Evolutionary conservation across 2,888 invertebrate species (phyloP), one percentile per base, ranked within the genome.

Genomic region (Girardia tigrina): DNA sequence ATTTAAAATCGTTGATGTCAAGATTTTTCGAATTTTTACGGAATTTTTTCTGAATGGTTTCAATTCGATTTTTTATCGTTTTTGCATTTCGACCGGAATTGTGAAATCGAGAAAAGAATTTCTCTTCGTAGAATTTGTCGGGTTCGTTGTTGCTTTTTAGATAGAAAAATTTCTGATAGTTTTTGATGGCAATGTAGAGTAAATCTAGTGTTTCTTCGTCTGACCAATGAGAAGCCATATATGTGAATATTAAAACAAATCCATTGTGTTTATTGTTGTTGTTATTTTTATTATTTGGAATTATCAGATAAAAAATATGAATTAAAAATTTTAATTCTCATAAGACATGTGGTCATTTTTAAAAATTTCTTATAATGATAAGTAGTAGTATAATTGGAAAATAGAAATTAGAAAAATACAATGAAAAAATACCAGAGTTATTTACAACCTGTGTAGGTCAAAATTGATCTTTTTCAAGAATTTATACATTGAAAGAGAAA

Each of bases 221-320:
- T 4, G 56, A 56, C 56, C 56, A 56, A 56, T 56, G 56, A 56
- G 56, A 56, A 56, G 56, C 56, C 56, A 56, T 56, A n/a, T n/a
- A 20, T 20, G 56, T n/a, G 4, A 56, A 2, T 56, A 20, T 56
- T 56, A 20, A 56, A 56, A 56, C 56, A 56, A 56, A 56, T 12
- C 36, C 16, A 36, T 36, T 36, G 8, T 12, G 36, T 12, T 36
- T 12, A 8, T 36, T 36, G 8, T 36, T 16, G 16, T 36, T 36
- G 8, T 12, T 36, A 36, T 36, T 36, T 36, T 12, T 36, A 36
- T 36, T n/a, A n/a, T n/a, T n/a, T n/a, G n/a, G n/a, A n/a, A n/a
- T n/a, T n/a, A n/a, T n/a, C n/a, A n/a, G n/a, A n/a, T n/a, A n/a
- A n/a, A n/a, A n/a, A n/a, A n/a, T n/a, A n/a, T n/a, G n/a, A n/a